Evolutionary conservation across 2,113 vertebrate genomes (phyloP).

Genomic region (Corydoras maculifer): DNA sequence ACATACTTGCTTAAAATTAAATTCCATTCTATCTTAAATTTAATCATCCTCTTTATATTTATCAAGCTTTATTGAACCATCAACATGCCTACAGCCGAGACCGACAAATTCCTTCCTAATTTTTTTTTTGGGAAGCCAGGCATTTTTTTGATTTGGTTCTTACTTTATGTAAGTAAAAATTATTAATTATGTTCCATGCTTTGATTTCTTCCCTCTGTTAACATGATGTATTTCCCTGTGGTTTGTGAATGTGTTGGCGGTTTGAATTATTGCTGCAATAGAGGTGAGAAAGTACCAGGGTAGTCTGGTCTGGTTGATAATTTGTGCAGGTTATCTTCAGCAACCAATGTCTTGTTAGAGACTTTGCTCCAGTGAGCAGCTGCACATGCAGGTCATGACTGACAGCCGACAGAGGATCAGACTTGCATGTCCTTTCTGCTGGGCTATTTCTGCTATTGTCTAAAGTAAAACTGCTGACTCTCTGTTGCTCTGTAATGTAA

Average conservation of each 20-base stretch:
- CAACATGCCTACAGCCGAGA: too few relatives aligned
- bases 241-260: constrained; percentile 15
- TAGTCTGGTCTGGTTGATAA: constrained; percentile 44
- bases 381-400: constrained; percentile 43
- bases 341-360: constrained; percentile 55
- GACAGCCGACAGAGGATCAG: constrained; percentile 58
- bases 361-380: constrained; percentile 41
- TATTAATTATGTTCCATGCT: too few relatives aligned
- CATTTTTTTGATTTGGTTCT: too few relatives aligned
- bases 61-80: too few relatives aligned
- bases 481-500: neutral
- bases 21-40: too few relatives aligned
- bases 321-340: constrained; percentile 47
- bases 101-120: too few relatives aligned
- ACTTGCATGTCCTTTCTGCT: constrained; percentile 25
- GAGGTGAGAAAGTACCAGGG: constrained; percentile 43
- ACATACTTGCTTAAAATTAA: too few relatives aligned
- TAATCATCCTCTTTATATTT: too few relatives aligned
- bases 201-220: too few relatives aligned
- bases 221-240: constrained; percentile 9
- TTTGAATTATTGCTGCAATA: constrained; percentile 13
- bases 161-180: too few relatives aligned
- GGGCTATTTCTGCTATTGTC: neutral
- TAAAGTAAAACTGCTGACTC: too few relatives aligned
- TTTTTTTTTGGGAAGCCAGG: too few relatives aligned